Evolutionary conservation across 1,140 invertebrate genomes (phyloP).

Genomic region (Trichonephila inaurata): DNA sequence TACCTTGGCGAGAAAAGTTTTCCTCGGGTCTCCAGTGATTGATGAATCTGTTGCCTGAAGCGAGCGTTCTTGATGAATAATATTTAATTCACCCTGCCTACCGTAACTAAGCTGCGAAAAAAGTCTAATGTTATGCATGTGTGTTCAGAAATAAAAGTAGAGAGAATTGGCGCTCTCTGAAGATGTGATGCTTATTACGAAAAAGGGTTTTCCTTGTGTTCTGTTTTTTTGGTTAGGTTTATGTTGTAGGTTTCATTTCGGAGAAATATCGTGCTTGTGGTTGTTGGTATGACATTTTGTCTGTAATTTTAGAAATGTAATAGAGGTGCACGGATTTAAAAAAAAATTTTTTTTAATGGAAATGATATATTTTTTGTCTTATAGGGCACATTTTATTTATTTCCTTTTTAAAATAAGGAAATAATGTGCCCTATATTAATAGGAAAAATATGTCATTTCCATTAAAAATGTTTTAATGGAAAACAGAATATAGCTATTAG

Average conservation of each 20-base stretch:
- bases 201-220: not conserved
- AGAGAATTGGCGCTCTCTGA: not conserved
- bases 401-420: too few relatives aligned
- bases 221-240: not conserved
- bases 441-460: too few relatives aligned
- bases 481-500: too few relatives aligned
- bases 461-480: too few relatives aligned
- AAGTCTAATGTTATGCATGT: slow-evolving; percentile 24
- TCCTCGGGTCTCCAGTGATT: slow-evolving; percentile 15
- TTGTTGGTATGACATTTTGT: too few relatives aligned
- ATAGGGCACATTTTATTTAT: too few relatives aligned
- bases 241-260: not conserved
- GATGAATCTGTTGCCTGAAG: slow-evolving; percentile 45
- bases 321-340: too few relatives aligned
- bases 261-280: too few relatives aligned
- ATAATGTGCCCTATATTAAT: too few relatives aligned
- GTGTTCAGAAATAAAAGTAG: not conserved
- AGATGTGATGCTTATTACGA: not conserved
- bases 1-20: slow-evolving; percentile 43
- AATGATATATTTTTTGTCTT: too few relatives aligned
- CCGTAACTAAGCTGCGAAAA: slow-evolving; percentile 36
- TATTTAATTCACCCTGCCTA: slow-evolving; percentile 55
- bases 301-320: too few relatives aligned
- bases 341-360: too few relatives aligned
- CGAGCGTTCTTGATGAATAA: slow-evolving; percentile 47